Evolutionary conservation across 2,113 vertebrate species (phyloP), one percentile per base, ranked within the genome.

Genomic region (Phasianus colchicus): DNA sequence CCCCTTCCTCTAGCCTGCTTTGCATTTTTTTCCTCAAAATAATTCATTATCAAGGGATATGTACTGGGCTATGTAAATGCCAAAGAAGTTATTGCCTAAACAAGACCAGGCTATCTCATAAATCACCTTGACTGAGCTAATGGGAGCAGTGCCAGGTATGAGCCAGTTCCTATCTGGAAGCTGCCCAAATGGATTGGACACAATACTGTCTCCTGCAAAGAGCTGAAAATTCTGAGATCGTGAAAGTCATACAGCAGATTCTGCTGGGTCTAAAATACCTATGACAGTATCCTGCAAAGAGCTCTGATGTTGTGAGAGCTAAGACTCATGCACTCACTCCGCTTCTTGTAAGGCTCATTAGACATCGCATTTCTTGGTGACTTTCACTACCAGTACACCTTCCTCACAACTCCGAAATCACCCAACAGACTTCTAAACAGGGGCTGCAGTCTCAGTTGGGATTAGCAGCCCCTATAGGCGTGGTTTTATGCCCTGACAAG

Each of bases 151-250:
- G 58, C 64, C 87, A 92, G 60, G 16, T 32, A 38, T 71, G 21
- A 89, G 78, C 66, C 84, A 85, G 55, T 42, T 85, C 21, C 54
- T 64, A 92, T 54, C 75, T 94, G 92, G 90, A 96, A 58, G 71
- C 64, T 89, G 63, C 88, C 72, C 73, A 96, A 78, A 43, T 52
- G n/a, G 52, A 91, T 83, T 90, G 92, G 76, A 76, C n/a, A 92
- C 0, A 0, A 18, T 58, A 58, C 12, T 10, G 17, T 83, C 60
- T 73, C 75, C 42, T 95, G 86, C 71, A 89, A 96, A 89, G 84
- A 79, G 54, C 27, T 85, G 16, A 94, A 93, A 89, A 89, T 70
- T 94, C 58, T 88, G 84, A 84, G 65, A 84, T 80, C 1, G 0
- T 90, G 76, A 89, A 88, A 88, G 83, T 90, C 83, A 92, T 54